phyloP scores from a whole-genome alignment of 2,113 vertebrate genomes.

The Pelmatolapia mariae region DNA sequence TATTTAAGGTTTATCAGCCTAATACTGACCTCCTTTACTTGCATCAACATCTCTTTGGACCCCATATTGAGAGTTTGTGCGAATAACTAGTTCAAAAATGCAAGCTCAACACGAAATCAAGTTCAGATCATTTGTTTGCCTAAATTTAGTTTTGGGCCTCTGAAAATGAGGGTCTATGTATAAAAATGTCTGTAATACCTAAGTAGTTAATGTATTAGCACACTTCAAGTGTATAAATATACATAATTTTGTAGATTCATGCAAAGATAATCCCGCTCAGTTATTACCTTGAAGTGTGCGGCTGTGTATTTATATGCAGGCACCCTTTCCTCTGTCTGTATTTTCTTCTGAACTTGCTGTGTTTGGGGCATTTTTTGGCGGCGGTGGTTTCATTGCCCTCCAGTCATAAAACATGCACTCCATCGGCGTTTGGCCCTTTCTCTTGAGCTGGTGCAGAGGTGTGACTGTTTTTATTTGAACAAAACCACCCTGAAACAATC shows the following conservation, averaged over 20 bases:
- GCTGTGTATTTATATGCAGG: background rate
- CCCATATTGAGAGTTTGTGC: background rate
- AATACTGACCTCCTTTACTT: background rate
- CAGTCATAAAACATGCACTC: background rate
- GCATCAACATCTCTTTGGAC: background rate
- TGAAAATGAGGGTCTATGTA: background rate
- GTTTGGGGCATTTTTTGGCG: background rate
- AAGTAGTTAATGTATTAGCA: background rate
- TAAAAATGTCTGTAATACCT: background rate
- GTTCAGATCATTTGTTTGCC: background rate
- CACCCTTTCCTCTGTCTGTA: background rate
- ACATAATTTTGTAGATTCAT: background rate
- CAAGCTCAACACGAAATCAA: background rate
- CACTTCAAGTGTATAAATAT: background rate
- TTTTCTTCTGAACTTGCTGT: background rate
- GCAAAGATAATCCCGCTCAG: background rate
- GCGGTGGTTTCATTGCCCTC: background rate
- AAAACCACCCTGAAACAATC: background rate
- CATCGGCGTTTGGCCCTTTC: background rate
- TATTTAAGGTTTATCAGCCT: background rate
- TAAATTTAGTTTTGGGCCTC: background rate
- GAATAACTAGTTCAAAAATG: background rate
- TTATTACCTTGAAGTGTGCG: background rate
- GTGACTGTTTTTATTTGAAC: background rate
- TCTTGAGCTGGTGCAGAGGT: background rate